phyloP scores from a whole-genome alignment of 2,888 invertebrate species.

The Drosophila buzzatii region DNA sequence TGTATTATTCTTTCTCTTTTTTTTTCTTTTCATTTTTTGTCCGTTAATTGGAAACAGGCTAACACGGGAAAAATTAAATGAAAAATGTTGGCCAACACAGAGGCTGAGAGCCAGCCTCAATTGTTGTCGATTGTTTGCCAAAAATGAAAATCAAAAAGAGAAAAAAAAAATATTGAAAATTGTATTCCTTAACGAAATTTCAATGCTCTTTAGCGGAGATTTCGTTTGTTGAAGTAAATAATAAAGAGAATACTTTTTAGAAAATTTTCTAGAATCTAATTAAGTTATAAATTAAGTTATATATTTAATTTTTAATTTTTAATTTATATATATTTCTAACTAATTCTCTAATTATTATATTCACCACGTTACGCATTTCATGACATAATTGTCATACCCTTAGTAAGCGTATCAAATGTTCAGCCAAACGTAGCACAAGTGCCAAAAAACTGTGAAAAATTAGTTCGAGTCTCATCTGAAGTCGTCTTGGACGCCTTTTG shows the following conservation, averaged over 20 bases:
- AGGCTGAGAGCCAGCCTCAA: constrained; percentile 42
- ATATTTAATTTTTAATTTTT: too few species aligned
- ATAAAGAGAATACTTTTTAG: too few species aligned
- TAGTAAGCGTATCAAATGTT: constrained; percentile 4
- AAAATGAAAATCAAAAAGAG: constrained; percentile 16
- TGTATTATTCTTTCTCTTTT: constrained; percentile 42
- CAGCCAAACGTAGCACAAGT: constrained; percentile 11
- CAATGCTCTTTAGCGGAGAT: neutral
- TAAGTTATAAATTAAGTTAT: too few species aligned
- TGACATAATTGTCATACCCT: neutral
- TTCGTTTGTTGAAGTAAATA: neutral
- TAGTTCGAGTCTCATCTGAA: constrained; percentile 19
- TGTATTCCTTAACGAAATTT: constrained; percentile 1
- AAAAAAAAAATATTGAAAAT: constrained; percentile 17
- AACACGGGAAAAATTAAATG: constrained; percentile 15
- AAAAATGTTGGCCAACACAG: constrained; percentile 25
- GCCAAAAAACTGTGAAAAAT: constrained; percentile 23
- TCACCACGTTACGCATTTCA: neutral
- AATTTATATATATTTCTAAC: neutral
- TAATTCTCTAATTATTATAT: too few species aligned
- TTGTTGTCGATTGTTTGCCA: constrained; percentile 69
- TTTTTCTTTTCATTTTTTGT: constrained; percentile 22
- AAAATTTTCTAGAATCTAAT: too few species aligned
- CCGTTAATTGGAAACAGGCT: constrained; percentile 67
- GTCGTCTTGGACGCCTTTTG: constrained; percentile 4